Conservation (phyloP, 2,113 vertebrate genomes). For the Percopsis transmontana region DNA sequence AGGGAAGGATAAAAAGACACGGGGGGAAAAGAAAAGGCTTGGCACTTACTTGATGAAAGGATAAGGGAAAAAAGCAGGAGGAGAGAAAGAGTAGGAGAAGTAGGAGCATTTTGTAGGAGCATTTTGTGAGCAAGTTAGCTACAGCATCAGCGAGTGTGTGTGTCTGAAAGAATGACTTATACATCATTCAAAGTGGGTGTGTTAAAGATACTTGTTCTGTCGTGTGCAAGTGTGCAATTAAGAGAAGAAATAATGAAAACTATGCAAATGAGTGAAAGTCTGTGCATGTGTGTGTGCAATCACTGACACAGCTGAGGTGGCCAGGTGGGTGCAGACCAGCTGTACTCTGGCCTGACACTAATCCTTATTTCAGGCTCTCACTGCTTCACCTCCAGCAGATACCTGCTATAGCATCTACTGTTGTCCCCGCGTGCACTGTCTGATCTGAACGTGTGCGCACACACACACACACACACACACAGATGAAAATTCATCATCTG, state of each 20-base stretch:
- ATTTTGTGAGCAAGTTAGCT: neutral
- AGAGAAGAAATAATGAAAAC: slow-evolving; percentile 25
- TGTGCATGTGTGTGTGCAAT: slow-evolving; percentile 21
- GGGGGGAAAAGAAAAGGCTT: slow-evolving; percentile 23
- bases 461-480: neutral
- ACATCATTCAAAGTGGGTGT: neutral
- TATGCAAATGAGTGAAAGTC: slow-evolving; percentile 22
- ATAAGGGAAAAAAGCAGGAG: neutral
- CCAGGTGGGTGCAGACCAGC: slow-evolving; percentile 23
- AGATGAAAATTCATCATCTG: neutral
- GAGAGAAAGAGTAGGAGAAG: slow-evolving; percentile 7
- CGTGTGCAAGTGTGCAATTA: neutral
- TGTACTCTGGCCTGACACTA: slow-evolving; percentile 35
- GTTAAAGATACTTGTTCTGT: neutral
- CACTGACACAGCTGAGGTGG: slow-evolving; percentile 28
- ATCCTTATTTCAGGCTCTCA: slow-evolving; percentile 33
- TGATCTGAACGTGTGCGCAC: slow-evolving; percentile 8
- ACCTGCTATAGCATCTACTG: slow-evolving; percentile 21
- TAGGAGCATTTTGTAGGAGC: neutral
- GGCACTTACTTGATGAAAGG: slow-evolving; percentile 16
- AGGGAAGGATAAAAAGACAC: slow-evolving; percentile 40
- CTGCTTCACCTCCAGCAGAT: slow-evolving; percentile 24
- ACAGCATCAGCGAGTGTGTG: too few relatives aligned
- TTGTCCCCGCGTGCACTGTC: slow-evolving; percentile 3
- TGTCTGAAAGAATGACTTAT: neutral